Evolutionary conservation across 2,888 invertebrate species (phyloP).

Genomic region (Camptogramma bilineatum): DNA sequence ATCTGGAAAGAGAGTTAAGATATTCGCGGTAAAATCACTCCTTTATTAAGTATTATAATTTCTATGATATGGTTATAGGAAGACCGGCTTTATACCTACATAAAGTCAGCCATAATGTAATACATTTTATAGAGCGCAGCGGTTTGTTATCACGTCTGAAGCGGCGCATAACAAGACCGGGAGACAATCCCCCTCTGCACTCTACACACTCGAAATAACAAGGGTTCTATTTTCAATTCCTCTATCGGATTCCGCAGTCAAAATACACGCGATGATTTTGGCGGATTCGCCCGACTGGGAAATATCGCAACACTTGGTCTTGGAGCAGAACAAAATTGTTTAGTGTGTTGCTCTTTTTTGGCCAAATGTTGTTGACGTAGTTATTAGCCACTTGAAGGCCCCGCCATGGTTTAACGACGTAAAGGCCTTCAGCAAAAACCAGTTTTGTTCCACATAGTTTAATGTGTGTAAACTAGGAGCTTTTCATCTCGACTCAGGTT

Average conservation of each 20-base stretch:
- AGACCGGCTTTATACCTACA: slow-evolving; percentile 4
- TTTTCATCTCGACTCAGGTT: too few relatives aligned
- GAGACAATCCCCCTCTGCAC: slow-evolving; percentile 81
- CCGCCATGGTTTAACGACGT: too few relatives aligned
- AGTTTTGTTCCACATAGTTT: neutral
- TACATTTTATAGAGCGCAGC: slow-evolving; percentile 45
- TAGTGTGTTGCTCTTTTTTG: too few relatives aligned
- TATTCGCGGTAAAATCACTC: too few relatives aligned
- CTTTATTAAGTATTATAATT: too few relatives aligned
- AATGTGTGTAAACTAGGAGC: too few relatives aligned
- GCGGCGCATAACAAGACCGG: slow-evolving; percentile 76
- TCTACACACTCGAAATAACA: slow-evolving; percentile 82
- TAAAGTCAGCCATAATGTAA: slow-evolving; percentile 31
- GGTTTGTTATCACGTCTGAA: slow-evolving; percentile 81
- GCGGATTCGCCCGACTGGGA: slow-evolving; percentile 7
- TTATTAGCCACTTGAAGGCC: too few relatives aligned
- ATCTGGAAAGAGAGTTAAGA: too few relatives aligned
- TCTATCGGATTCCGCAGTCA: slow-evolving; percentile 67
- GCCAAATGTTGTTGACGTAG: too few relatives aligned
- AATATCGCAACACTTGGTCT: slow-evolving; percentile 7
- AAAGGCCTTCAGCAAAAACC: too few relatives aligned
- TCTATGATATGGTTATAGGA: too few relatives aligned
- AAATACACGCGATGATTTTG: slow-evolving; percentile 31
- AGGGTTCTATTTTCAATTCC: slow-evolving; percentile 83
- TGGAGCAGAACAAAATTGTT: neutral